Conservation (phyloP, 2,888 invertebrate species). For the Eupithecia insigniata region DNA sequence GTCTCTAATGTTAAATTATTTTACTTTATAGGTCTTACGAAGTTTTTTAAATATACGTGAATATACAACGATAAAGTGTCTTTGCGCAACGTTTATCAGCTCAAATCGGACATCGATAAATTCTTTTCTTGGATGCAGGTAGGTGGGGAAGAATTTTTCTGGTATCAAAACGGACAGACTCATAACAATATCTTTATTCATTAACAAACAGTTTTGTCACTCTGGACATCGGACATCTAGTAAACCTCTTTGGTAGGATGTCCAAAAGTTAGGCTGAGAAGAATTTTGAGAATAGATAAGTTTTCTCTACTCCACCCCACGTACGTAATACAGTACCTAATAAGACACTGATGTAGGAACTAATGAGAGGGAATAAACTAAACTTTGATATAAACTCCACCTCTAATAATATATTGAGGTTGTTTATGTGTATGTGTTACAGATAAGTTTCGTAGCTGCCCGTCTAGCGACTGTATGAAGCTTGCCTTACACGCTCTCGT, state of each 20-base stretch:
- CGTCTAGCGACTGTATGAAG: conserved; percentile 23
- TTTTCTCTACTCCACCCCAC: too few relatives aligned
- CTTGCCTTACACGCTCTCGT: conserved; percentile 22
- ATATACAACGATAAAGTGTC: background rate
- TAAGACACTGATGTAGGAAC: too few relatives aligned
- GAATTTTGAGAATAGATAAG: too few relatives aligned
- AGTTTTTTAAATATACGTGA: too few relatives aligned
- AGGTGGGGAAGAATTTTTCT: background rate
- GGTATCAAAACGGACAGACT: too few relatives aligned
- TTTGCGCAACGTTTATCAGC: background rate
- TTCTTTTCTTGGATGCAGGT: background rate
- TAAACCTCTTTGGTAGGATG: too few relatives aligned
- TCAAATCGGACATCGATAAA: background rate
- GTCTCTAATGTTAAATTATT: too few relatives aligned
- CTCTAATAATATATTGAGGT: conserved; percentile 16
- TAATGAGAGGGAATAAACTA: background rate
- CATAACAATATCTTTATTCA: too few relatives aligned
- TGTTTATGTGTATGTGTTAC: conserved; percentile 20
- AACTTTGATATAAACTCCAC: conserved; percentile 18
- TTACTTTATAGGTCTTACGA: too few relatives aligned
- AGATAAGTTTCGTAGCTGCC: conserved; percentile 14
- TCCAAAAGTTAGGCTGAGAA: too few relatives aligned
- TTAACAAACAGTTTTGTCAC: background rate
- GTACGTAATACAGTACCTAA: too few relatives aligned
- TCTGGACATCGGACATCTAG: background rate